A percentile compares a stretch with the other conserved stretches of the same genome.
These are phyloP conservation scores for Fragum fragum DNA, from an alignment of 2,888 invertebrate genomes.

Conservation along the genomic window DNA sequence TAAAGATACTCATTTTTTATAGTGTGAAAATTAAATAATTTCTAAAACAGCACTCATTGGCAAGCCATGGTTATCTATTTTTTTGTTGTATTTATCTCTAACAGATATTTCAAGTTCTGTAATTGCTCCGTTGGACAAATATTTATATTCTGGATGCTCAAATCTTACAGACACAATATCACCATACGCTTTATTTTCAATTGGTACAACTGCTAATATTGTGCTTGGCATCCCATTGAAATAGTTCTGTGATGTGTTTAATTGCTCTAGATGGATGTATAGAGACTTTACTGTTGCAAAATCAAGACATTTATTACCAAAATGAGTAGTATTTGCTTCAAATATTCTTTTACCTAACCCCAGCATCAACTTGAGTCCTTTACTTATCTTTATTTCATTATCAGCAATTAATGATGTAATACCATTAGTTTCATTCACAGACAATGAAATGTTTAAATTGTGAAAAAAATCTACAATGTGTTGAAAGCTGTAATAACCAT, in stretches of 20 bases:
- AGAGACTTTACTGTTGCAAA: conserved; percentile 44
- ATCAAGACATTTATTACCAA: conserved; percentile 40
- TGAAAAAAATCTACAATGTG: conserved; percentile 44
- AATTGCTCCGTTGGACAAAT: conserved; percentile 32
- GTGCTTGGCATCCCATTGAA: conserved; percentile 50
- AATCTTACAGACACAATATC: conserved; percentile 44
- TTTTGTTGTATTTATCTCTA: conserved; percentile 40
- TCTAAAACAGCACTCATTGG: conserved; percentile 52
- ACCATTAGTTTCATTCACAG: conserved; percentile 52
- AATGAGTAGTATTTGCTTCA: conserved; percentile 34
- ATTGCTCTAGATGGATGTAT: conserved; percentile 51
- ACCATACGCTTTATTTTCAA: conserved; percentile 54
- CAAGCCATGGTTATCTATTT: conserved; percentile 46
- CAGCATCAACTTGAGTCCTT: conserved; percentile 39
- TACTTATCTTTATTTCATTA: conserved; percentile 43
- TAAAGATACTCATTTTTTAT: conserved; percentile 43
- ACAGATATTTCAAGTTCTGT: conserved; percentile 44
- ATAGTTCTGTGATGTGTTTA: conserved; percentile 43
- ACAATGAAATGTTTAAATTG: conserved; percentile 36
- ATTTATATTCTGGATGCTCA: conserved; percentile 50
- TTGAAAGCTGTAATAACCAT: conserved; percentile 51
- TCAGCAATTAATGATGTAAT: conserved; percentile 35
- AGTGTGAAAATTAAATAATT: conserved; percentile 30
- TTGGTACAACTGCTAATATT: conserved; percentile 44
- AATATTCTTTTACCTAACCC: conserved; percentile 42